Conservation (phyloP, 64 coral and sea anemone species). For the Acropora tenuis region DNA sequence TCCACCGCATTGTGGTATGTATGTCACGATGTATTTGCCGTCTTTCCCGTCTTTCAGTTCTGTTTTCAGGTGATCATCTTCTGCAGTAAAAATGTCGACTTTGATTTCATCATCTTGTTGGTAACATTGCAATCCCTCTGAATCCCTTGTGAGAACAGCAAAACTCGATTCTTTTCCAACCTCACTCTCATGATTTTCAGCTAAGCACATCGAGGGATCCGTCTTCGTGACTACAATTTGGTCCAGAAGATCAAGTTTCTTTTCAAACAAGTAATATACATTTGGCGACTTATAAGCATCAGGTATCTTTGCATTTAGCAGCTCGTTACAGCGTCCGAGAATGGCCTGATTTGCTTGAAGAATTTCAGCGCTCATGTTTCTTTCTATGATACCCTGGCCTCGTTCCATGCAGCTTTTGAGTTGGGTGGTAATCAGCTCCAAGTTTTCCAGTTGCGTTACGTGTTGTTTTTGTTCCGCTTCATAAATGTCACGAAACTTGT, state of each 20-base stretch:
- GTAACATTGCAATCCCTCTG: too few species aligned
- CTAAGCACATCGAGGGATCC: too few species aligned
- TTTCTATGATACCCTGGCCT: too few species aligned
- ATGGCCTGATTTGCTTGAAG: background rate
- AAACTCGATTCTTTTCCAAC: background rate
- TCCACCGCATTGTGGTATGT: background rate
- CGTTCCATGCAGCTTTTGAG: background rate
- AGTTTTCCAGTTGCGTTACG: too few species aligned
- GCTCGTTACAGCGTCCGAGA: background rate
- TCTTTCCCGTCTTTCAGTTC: background rate
- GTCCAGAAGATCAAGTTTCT: background rate
- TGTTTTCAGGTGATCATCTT: background rate
- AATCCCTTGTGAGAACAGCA: background rate
- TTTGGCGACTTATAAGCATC: background rate
- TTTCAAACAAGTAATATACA: background rate
- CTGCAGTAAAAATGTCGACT: too few species aligned
- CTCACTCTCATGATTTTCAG: too few species aligned
- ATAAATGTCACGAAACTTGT: too few species aligned
- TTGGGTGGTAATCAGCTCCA: background rate
- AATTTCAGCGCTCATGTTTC: background rate
- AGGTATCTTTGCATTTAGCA: background rate
- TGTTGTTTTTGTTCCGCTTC: too few species aligned
- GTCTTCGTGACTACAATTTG: background rate
- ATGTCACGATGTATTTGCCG: background rate
- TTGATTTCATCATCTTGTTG: too few species aligned